phyloP scores from a whole-genome alignment of 2,888 invertebrate genomes.

The Drosophila buzzatii region DNA sequence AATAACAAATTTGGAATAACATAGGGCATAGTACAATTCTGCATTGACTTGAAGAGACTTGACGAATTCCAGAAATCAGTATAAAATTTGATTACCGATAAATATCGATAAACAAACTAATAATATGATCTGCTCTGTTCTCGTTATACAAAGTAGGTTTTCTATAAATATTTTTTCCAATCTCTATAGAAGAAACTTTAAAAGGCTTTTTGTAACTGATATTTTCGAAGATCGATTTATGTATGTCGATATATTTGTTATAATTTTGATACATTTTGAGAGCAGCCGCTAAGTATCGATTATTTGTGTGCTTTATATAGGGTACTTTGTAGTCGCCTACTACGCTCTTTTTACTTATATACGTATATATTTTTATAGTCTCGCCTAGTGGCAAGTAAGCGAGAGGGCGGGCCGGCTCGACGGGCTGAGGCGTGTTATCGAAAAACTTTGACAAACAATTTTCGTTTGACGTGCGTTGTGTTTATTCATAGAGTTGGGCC shows the following conservation, averaged over 20 bases:
- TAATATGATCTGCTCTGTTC: too few relatives aligned
- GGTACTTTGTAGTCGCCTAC: background rate
- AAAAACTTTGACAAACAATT: constrained; percentile 80
- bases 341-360: background rate
- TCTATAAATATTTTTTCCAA: too few relatives aligned
- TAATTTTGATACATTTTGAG: background rate
- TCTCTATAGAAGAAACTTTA: too few relatives aligned
- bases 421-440: constrained; percentile 57
- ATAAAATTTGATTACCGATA: background rate
- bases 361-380: constrained; percentile 14
- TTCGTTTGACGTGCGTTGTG: constrained; percentile 72
- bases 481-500: constrained; percentile 63
- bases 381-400: constrained; percentile 19
- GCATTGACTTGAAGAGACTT: background rate
- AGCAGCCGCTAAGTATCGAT: background rate
- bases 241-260: too few relatives aligned
- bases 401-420: constrained; percentile 8
- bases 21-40: background rate
- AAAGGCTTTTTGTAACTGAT: too few relatives aligned
- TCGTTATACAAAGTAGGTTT: too few relatives aligned
- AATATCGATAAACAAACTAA: background rate
- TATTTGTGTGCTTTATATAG: background rate
- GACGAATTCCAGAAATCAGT: too few relatives aligned
- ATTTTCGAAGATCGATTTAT: too few relatives aligned
- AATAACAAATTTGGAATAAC: background rate